These are phyloP conservation scores for Cataglyphis altisquamis DNA, from an alignment of 2,888 invertebrate genomes.

Conservation along the genomic window DNA sequence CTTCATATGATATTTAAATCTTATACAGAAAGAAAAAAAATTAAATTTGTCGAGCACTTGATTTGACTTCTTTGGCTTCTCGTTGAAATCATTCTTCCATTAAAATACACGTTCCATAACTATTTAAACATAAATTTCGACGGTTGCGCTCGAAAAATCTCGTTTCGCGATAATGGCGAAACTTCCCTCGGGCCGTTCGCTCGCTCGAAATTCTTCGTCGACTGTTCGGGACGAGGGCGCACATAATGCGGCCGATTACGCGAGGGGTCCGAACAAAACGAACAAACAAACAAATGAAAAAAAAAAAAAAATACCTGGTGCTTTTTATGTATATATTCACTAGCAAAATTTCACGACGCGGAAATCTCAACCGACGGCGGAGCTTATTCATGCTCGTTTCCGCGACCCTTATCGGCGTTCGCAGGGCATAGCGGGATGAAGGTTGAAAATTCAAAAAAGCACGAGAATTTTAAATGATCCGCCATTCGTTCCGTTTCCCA, in stretches of 20 bases:
- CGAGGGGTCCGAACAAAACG: slow-evolving; percentile 4
- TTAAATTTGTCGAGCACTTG: background rate
- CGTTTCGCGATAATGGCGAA: slow-evolving; percentile 44
- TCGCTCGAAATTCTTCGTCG: slow-evolving; percentile 45
- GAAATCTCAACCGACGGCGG: slow-evolving; percentile 26
- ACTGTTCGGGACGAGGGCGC: slow-evolving; percentile 32
- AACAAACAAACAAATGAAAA: background rate
- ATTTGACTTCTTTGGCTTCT: slow-evolving; percentile 24
- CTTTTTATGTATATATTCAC: slow-evolving; percentile 49
- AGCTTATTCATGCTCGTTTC: slow-evolving; percentile 40
- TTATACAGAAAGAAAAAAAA: background rate
- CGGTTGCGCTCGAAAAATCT: slow-evolving; percentile 52
- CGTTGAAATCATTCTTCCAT: background rate
- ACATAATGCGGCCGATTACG: slow-evolving; percentile 51
- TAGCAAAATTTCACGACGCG: slow-evolving; percentile 17
- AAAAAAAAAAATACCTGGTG: slow-evolving; percentile 5
- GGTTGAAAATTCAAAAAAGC: slow-evolving; percentile 1
- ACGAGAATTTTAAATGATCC: slow-evolving; percentile 20
- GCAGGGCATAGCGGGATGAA: background rate
- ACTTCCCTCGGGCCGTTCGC: slow-evolving; percentile 49
- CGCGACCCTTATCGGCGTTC: slow-evolving; percentile 28
- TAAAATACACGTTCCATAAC: background rate
- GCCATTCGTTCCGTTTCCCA: background rate
- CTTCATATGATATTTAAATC: background rate
- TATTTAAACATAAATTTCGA: slow-evolving; percentile 50